Evolutionary conservation across 35 echinoderm and acorn worm species (phyloP).

Genomic region (Ophioderma brevispina): DNA sequence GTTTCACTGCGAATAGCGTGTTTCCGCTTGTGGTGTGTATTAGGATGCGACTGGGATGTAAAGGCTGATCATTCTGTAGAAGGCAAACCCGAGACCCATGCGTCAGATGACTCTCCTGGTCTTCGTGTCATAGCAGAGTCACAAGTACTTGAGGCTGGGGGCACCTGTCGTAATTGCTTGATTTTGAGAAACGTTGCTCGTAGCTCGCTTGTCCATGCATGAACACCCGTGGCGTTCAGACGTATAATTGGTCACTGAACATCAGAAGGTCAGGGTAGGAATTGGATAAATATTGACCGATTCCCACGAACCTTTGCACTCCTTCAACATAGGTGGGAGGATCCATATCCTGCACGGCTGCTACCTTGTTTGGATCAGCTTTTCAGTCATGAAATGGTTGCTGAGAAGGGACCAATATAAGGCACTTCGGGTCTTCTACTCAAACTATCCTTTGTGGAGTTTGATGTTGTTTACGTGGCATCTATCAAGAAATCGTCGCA

Average conservation of each 20-base stretch:
- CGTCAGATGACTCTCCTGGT: slow-evolving; percentile 73
- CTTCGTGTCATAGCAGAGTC: slow-evolving; percentile 36
- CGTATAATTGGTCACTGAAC: slow-evolving; percentile 11
- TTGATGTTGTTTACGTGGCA: no score
- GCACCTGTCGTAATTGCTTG: slow-evolving; percentile 33
- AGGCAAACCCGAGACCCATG: slow-evolving; percentile 57
- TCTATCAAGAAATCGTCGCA: no score
- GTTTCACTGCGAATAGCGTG: slow-evolving; percentile 80
- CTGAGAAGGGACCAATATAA: no score
- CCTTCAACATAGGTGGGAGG: no score
- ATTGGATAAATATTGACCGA: slow-evolving; percentile 49
- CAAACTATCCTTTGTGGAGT: no score
- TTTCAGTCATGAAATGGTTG: no score
- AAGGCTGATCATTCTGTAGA: slow-evolving; percentile 57
- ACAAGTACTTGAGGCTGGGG: slow-evolving; percentile 64
- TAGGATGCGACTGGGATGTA: slow-evolving; percentile 56
- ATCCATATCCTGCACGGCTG: not conserved
- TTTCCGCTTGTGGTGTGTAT: slow-evolving; percentile 72
- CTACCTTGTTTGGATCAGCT: no score
- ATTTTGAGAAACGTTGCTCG: slow-evolving; percentile 28
- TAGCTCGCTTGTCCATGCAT: slow-evolving; percentile 12
- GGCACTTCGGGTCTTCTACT: no score
- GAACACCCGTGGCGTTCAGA: slow-evolving; percentile 29
- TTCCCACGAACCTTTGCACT: slow-evolving; percentile 17
- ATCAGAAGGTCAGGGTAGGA: slow-evolving; percentile 48